Percentiles rank a stretch among this genome's conserved stretches.
Evolutionary conservation across 2,113 vertebrate species (phyloP).

Genomic region (Xiphorhynchus elegans): DNA sequence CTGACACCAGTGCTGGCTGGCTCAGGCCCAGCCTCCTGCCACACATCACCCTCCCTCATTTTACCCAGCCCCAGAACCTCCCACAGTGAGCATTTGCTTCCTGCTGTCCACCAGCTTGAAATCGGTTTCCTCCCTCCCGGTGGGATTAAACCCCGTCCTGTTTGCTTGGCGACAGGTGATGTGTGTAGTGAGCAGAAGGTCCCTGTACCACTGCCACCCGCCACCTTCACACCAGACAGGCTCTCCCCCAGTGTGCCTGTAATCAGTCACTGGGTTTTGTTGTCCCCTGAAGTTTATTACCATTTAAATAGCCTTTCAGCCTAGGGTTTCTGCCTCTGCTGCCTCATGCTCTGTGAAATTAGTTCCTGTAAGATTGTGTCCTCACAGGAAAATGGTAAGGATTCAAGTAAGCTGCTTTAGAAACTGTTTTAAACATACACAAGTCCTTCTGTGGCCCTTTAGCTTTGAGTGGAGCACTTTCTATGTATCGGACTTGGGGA

Average conservation of each 20-base stretch:
- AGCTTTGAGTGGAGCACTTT: not conserved
- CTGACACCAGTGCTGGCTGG: not conserved
- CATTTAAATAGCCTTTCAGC: constrained; percentile 57
- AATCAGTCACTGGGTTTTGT: not conserved
- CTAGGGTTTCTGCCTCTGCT: not conserved
- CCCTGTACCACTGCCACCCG: accelerated
- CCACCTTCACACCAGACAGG: not conserved
- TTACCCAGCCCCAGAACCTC: not conserved
- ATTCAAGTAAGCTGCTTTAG: not conserved
- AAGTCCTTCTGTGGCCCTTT: not conserved
- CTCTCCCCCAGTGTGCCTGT: not conserved
- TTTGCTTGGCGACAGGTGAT: not conserved
- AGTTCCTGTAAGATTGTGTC: not conserved
- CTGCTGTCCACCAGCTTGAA: not conserved
- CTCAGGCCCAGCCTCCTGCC: not conserved
- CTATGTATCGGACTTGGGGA: not conserved
- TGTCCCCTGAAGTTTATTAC: constrained; percentile 28
- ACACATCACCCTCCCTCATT: not conserved
- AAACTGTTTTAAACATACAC: not conserved
- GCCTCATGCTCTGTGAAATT: not conserved
- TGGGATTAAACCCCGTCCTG: not conserved
- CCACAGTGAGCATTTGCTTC: not conserved
- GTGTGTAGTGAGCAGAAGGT: not conserved
- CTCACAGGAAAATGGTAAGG: not conserved
- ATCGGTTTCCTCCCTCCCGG: accelerated